Conservation (phyloP, 1,140 invertebrate species). For the Hypothenemus hampei region DNA sequence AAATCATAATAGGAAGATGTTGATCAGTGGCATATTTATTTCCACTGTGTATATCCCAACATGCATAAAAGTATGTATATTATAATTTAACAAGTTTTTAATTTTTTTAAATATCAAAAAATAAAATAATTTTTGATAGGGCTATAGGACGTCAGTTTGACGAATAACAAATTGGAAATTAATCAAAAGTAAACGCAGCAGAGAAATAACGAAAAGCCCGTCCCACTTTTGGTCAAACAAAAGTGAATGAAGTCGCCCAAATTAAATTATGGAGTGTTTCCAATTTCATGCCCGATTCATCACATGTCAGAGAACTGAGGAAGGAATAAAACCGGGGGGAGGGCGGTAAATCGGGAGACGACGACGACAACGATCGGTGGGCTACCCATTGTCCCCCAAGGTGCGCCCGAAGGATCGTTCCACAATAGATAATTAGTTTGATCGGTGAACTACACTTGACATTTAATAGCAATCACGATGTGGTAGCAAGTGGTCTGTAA, state of each 20-base stretch:
- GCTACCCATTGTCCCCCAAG: constrained; percentile 19
- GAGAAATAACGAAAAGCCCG: constrained; percentile 2
- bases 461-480: constrained; percentile 28
- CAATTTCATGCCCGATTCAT: constrained; percentile 31
- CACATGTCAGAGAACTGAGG: constrained; percentile 25
- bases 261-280: constrained; percentile 30
- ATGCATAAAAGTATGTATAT: too few relatives aligned
- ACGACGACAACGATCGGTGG: constrained; percentile 1
- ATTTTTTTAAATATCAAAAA: too few relatives aligned
- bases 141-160: too few relatives aligned
- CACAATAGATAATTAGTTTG: constrained; percentile 32
- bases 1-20: too few relatives aligned
- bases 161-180: background rate
- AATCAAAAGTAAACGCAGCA: constrained; percentile 12
- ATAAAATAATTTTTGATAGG: too few relatives aligned
- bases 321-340: constrained; percentile 13
- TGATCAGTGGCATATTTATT: too few relatives aligned
- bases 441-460: constrained; percentile 29
- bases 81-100: too few relatives aligned
- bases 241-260: constrained; percentile 12
- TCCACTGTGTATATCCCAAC: too few relatives aligned
- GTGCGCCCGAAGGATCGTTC: constrained; percentile 20
- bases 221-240: constrained; percentile 26
- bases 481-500: constrained; percentile 23
- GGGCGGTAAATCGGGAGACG: background rate